These are phyloP conservation scores for Molorchus minor DNA, from an alignment of 2,888 invertebrate species.

Conservation along the genomic window DNA sequence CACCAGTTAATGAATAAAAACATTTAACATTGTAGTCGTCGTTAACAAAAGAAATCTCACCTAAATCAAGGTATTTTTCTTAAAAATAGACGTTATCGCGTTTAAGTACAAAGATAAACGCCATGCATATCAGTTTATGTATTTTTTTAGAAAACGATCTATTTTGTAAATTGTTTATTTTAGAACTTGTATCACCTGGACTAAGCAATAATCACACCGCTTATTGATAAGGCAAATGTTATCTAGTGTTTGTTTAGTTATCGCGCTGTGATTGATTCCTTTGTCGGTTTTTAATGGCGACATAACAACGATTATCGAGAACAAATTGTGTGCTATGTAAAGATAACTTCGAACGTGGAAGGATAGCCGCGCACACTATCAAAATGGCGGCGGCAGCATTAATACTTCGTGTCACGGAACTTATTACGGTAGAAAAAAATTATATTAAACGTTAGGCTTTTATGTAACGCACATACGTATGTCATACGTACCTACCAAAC, in stretches of 20 bases:
- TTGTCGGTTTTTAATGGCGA: constrained; percentile 60
- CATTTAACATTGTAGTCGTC: neutral
- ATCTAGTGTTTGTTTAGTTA: constrained; percentile 54
- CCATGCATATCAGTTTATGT: constrained; percentile 20
- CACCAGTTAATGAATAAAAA: constrained; percentile 3
- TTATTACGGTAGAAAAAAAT: constrained; percentile 31
- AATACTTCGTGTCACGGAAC: neutral
- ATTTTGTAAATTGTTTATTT: constrained; percentile 41
- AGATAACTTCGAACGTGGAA: constrained; percentile 32
- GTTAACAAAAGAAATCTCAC: constrained; percentile 5
- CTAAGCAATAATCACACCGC: constrained; percentile 48
- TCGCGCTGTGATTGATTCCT: constrained; percentile 57
- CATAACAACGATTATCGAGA: constrained; percentile 54
- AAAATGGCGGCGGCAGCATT: constrained; percentile 18
- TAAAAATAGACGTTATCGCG: constrained; percentile 19
- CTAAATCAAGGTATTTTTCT: constrained; percentile 15
- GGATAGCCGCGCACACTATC: constrained; percentile 5
- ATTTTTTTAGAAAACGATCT: constrained; percentile 34
- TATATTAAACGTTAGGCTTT: constrained; percentile 37
- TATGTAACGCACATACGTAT: constrained; percentile 41
- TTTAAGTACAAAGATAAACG: constrained; percentile 21
- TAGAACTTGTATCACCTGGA: constrained; percentile 46
- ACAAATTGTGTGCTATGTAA: constrained; percentile 54
- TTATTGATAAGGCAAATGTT: constrained; percentile 49
- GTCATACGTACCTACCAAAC: constrained; percentile 34